A percentile compares a stretch with the other conserved stretches of the same genome.
Conservation (phyloP, 1,140 invertebrate species). For the Lepidurus apus region DNA sequence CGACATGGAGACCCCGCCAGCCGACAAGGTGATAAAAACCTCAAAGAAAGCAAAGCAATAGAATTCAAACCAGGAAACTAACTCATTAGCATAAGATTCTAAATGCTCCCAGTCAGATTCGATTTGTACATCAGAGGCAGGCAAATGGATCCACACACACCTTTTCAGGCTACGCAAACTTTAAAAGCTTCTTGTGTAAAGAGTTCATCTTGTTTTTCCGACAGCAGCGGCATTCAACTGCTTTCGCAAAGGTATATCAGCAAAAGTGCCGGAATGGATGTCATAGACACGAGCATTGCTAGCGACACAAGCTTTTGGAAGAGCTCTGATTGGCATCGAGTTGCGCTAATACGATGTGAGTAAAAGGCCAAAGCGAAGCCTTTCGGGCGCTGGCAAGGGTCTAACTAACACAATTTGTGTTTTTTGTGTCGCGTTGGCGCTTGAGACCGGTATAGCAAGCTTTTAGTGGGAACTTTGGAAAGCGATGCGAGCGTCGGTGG, state of each 20-base stretch:
- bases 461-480: conserved; percentile 19
- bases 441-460: conserved; percentile 3
- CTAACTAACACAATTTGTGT: conserved; percentile 2
- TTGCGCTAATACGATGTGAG: conserved; percentile 14
- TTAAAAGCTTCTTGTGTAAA: background rate
- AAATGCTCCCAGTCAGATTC: too few species aligned
- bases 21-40: conserved; percentile 1
- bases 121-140: too few species aligned
- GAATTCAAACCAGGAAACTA: background rate
- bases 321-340: conserved; percentile 16
- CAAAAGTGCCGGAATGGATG: background rate
- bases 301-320: background rate
- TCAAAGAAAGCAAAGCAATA: background rate
- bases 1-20: background rate
- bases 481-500: conserved; percentile 16
- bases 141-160: too few species aligned
- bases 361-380: conserved; percentile 10
- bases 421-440: conserved; percentile 2
- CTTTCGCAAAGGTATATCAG: background rate
- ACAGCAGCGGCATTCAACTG: background rate
- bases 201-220: background rate
- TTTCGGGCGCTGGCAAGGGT: background rate
- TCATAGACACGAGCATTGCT: background rate
- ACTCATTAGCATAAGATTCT: too few species aligned
- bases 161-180: too few species aligned